phyloP scores from a whole-genome alignment of 2,888 invertebrate genomes.

The Creontiades dilutus region DNA sequence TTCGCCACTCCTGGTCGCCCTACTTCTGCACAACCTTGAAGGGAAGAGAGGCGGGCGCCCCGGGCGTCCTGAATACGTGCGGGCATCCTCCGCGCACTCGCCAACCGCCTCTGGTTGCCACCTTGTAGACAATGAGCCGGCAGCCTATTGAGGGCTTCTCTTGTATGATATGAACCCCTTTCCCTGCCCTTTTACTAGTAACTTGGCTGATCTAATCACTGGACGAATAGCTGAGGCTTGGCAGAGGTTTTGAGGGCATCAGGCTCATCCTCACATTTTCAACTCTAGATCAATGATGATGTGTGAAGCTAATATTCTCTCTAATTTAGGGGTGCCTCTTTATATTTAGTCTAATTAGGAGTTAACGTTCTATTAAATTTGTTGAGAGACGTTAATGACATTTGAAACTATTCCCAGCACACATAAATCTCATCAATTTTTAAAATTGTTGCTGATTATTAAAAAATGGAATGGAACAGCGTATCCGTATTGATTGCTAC shows the following conservation, averaged over 20 bases:
- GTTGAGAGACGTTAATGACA: too few relatives aligned
- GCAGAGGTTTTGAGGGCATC: neutral
- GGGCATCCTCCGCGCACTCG: slow-evolving; percentile 5
- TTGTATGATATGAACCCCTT: slow-evolving; percentile 29
- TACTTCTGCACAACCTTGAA: slow-evolving; percentile 32
- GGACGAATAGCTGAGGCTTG: neutral
- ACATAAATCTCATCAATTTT: too few relatives aligned
- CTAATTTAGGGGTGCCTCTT: too few relatives aligned
- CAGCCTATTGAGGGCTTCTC: slow-evolving; percentile 26
- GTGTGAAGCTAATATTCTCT: too few relatives aligned
- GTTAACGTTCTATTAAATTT: too few relatives aligned
- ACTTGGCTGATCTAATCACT: slow-evolving; percentile 24
- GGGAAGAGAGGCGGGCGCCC: slow-evolving; percentile 24
- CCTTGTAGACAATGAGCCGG: slow-evolving; percentile 32
- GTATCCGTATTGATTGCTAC: too few relatives aligned
- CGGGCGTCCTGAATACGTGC: slow-evolving; percentile 46
- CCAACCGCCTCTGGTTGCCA: slow-evolving; percentile 20
- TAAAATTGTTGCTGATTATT: too few relatives aligned
- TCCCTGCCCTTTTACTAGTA: slow-evolving; percentile 6
- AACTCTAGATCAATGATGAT: too few relatives aligned
- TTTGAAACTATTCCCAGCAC: too few relatives aligned
- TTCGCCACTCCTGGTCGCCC: neutral
- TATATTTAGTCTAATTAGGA: too few relatives aligned
- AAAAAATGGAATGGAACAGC: too few relatives aligned
- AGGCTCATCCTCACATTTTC: neutral